A percentile compares a stretch with the other conserved stretches of the same genome.
These are phyloP conservation scores for Chirona hameri DNA, from an alignment of 2,888 invertebrate species.

Conservation along the genomic window DNA sequence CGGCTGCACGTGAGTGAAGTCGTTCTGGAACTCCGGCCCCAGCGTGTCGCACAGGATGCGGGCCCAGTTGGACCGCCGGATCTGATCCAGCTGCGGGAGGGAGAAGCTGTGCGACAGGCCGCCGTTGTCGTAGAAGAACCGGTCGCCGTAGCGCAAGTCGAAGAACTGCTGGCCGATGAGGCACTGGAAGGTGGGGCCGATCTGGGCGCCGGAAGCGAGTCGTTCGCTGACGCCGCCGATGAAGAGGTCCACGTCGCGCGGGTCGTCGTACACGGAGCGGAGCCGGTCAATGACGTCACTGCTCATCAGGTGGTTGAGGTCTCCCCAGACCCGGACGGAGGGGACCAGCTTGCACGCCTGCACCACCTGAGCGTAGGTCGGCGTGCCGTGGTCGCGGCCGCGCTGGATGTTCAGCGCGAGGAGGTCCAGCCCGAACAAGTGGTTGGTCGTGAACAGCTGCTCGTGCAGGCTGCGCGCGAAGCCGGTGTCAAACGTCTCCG, in stretches of 20 bases:
- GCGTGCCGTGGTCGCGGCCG: background rate
- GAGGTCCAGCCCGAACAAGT: background rate
- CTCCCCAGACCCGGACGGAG: background rate
- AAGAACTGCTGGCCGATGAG: conserved; percentile 2
- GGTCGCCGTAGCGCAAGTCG: background rate
- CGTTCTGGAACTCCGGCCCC: background rate
- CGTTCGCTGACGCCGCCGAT: background rate
- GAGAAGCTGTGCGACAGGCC: background rate
- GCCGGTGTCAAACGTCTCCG: background rate
- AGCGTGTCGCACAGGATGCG: background rate
- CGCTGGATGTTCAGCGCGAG: background rate
- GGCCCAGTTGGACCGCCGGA: background rate
- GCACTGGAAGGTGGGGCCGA: conserved; percentile 1
- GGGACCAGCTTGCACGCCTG: background rate
- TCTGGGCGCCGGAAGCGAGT: background rate
- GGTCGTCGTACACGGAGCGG: background rate
- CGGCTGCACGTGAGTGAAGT: background rate
- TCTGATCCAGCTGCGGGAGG: background rate
- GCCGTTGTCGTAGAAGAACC: background rate
- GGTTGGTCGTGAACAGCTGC: background rate
- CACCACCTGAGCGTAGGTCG: background rate
- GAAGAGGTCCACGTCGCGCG: background rate
- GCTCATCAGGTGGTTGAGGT: background rate
- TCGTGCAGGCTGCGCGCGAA: background rate
- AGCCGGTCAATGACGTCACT: background rate